Evolutionary conservation across 2,888 invertebrate species (phyloP).

Genomic region (Dioctria rufipes): DNA sequence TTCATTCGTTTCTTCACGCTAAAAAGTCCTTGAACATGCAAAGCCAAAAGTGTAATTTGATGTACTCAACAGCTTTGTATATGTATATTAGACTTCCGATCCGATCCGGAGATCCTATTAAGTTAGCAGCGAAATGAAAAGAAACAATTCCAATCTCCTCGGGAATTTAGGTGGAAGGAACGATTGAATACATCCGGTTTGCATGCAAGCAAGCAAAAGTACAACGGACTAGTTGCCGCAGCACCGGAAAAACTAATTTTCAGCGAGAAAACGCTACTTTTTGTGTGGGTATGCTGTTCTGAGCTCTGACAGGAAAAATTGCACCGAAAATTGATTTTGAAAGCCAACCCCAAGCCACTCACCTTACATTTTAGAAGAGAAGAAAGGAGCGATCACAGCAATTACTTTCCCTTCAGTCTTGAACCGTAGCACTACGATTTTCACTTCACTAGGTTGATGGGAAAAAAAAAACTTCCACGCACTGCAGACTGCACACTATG

Average conservation of each 20-base stretch:
- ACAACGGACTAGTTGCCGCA: neutral
- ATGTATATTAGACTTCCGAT: conserved; percentile 20
- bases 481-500: neutral
- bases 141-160: neutral
- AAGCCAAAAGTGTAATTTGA: conserved; percentile 5
- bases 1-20: neutral
- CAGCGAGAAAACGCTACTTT: neutral
- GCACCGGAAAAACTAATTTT: conserved; percentile 15
- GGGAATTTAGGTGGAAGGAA: neutral
- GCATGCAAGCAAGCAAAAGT: conserved; percentile 21
- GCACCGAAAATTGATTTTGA: conserved; percentile 35
- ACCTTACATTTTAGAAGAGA: conserved; percentile 47
- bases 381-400: conserved; percentile 26
- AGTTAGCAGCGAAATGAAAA: conserved; percentile 11
- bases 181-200: conserved; percentile 4
- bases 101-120: conserved; percentile 43
- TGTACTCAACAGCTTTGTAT: neutral
- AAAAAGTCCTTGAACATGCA: conserved; percentile 2
- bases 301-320: conserved; percentile 4
- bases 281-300: too few relatives aligned
- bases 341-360: neutral
- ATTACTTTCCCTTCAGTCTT: neutral
- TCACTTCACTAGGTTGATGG: neutral
- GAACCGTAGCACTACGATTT: conserved; percentile 1
- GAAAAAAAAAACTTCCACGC: neutral